A percentile compares a stretch with the other conserved stretches of the same genome.
These are phyloP conservation scores for Cettia cetti DNA, from an alignment of 2,113 vertebrate species.

Conservation along the genomic window DNA sequence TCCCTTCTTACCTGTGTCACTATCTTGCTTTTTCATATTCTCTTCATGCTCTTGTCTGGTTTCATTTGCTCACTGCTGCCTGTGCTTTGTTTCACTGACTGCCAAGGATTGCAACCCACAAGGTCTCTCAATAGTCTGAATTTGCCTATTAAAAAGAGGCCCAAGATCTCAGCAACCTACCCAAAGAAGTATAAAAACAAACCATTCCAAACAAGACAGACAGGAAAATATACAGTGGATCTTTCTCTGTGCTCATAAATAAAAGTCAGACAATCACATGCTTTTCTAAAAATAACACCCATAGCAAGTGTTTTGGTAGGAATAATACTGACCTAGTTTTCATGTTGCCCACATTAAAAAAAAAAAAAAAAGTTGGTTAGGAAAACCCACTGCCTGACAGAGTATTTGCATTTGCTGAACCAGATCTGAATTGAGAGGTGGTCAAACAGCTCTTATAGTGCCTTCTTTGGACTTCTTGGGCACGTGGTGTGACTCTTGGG, in stretches of 20 bases:
- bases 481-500: not conserved
- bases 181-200: not conserved
- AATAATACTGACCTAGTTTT: slow-evolving; percentile 57
- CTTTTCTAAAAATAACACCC: slow-evolving; percentile 56
- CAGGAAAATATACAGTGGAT: slow-evolving; percentile 39
- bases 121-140: not conserved
- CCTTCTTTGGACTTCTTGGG: not conserved
- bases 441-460: not conserved
- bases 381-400: not conserved
- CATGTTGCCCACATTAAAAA: not conserved
- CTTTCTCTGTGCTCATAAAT: slow-evolving; percentile 39
- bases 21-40: not conserved
- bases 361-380: not conserved
- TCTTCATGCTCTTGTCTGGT: not conserved
- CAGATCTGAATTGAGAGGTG: not conserved
- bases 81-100: not conserved
- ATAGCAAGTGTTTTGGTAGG: not conserved
- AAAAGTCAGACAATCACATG: slow-evolving; percentile 51
- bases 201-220: not conserved
- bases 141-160: not conserved
- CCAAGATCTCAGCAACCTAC: not conserved
- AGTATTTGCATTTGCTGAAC: not conserved
- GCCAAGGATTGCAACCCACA: not conserved
- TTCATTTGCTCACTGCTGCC: not conserved
- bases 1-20: not conserved